These are phyloP conservation scores for Aleadryas rufinucha DNA, from an alignment of 2,113 vertebrate genomes.

Conservation along the genomic window DNA sequence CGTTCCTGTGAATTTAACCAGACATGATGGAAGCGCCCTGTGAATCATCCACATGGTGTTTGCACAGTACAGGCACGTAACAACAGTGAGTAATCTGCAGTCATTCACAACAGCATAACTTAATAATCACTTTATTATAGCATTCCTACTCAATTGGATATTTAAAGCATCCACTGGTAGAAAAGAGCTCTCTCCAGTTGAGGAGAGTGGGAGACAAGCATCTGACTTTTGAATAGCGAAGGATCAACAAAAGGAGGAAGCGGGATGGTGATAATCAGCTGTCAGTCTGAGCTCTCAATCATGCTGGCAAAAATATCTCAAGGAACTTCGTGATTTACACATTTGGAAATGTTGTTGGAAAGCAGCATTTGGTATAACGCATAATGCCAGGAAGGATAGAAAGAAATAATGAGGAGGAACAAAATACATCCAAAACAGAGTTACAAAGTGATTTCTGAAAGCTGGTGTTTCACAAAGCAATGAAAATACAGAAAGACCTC, in stretches of 20 bases:
- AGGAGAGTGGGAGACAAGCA: neutral
- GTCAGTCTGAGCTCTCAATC: slow-evolving; percentile 25
- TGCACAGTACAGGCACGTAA: neutral
- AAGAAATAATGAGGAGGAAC: neutral
- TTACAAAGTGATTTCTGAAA: neutral
- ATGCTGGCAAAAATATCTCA: neutral
- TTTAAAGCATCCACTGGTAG: neutral
- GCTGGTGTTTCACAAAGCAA: neutral
- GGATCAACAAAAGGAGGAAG: neutral
- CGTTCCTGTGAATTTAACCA: neutral
- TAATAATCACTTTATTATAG: neutral
- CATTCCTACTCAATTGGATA: neutral
- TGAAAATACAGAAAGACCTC: neutral
- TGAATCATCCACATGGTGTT: neutral
- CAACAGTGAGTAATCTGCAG: neutral
- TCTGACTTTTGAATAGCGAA: neutral
- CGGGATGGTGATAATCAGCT: neutral
- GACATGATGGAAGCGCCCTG: neutral
- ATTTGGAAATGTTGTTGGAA: neutral
- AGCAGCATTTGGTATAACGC: neutral
- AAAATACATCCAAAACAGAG: neutral
- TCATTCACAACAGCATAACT: neutral
- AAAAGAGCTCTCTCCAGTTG: neutral
- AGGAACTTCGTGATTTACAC: neutral
- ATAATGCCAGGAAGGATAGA: neutral